Evolutionary conservation across 1,140 invertebrate species (phyloP), one percentile per base, ranked within the genome.

Genomic region (Drosophila bocqueti): DNA sequence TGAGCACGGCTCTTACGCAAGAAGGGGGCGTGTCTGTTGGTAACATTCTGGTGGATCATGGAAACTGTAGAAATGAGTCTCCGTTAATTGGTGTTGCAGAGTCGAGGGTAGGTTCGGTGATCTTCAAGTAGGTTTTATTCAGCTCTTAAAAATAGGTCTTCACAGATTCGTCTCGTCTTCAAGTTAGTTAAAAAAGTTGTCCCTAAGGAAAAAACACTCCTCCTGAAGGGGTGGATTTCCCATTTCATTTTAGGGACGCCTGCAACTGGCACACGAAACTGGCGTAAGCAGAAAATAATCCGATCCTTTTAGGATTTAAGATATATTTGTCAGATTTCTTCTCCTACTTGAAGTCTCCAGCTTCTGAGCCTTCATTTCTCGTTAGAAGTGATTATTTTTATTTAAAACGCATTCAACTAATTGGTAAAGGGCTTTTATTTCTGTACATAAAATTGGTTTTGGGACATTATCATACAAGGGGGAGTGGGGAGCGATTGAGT

Each of bases 381-480:
- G 3, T 18, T 43, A 10, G 0, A 18, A 43, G 10, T 18, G n/a
- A 8, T 10, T 18, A 9, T 18, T n/a, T 21, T 13, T 26, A 49
- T 26, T 26, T 4, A 26, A 42, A 58, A 42, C 3, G 3, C n/a
- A 21, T 60, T 2, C 5, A 15, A 13, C 8, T 64, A 59, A 67
- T 58, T 86, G 68, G 69, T 89, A 77, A 50, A 64, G 73, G 52
- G 45, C 11, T 81, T 72, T 55, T 71, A 66, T 82, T 69, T 87
- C 86, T 89, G 52, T 87, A 87, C 83, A 87, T 80, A 36, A 71
- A 83, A 52, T 76, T 67, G 55, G 8, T 31, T 50, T 31, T 18
- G 54, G 76, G 83, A 38, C 38, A 69, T 61, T 86, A 89, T 89
- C 65, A 75, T 89, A 89, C 84, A 87, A 46, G 40, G 67, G 67